Percentiles rank a stretch among this genome's conserved stretches.
Evolutionary conservation across 2,113 vertebrate genomes (phyloP).

Genomic region (Micronycteris hirsuta): DNA sequence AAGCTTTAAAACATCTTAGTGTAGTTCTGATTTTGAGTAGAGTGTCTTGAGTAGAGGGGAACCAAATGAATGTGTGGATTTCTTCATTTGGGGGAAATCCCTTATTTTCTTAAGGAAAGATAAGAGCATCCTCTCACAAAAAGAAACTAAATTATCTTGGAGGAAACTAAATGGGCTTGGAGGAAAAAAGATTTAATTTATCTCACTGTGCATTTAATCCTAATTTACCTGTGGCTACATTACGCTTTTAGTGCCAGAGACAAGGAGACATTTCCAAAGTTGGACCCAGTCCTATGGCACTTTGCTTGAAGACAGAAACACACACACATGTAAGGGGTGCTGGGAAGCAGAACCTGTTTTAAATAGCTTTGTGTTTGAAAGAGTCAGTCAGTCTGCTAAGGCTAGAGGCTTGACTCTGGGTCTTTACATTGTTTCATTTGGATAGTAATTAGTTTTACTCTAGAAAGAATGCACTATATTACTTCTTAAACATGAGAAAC

Average conservation of each 20-base stretch:
- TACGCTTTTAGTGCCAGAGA: background rate
- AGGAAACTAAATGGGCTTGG: too few species aligned
- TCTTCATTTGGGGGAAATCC: background rate
- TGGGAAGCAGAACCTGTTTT: background rate
- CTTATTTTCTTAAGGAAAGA: background rate
- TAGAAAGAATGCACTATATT: background rate
- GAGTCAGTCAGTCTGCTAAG: background rate
- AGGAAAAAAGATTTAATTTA: background rate
- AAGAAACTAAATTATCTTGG: background rate
- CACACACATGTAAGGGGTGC: background rate
- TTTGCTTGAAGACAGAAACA: background rate
- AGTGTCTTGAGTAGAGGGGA: background rate
- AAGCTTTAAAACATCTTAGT: background rate
- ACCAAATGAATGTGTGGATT: background rate
- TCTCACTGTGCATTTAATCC: background rate
- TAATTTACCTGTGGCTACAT: slow-evolving; percentile 3
- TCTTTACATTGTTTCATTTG: background rate
- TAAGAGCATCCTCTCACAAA: background rate
- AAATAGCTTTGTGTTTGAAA: background rate
- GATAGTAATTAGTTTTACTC: background rate
- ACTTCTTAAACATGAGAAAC: background rate
- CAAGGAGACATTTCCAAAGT: background rate
- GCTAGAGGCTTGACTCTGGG: background rate
- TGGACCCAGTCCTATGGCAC: background rate
- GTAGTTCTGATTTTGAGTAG: background rate